phyloP scores from a whole-genome alignment of 2,888 invertebrate genomes.

The Himalopsyche kuldschensis region DNA sequence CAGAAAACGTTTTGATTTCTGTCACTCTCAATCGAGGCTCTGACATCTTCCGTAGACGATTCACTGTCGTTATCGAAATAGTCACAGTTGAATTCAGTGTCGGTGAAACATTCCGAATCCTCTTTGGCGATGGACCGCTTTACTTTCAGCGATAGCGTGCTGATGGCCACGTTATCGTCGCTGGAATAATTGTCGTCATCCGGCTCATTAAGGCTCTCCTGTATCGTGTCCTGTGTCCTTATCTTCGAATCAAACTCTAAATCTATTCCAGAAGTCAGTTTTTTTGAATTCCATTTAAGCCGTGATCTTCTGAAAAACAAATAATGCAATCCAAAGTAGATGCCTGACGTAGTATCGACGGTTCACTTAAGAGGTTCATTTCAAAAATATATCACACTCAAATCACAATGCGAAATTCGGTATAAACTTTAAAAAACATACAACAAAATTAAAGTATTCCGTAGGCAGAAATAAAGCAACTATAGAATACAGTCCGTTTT shows the following conservation, averaged over 20 bases:
- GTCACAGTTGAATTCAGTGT: neutral
- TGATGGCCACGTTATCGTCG: neutral
- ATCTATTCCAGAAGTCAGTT: neutral
- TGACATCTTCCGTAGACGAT: neutral
- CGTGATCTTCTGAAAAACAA: slow-evolving; percentile 3
- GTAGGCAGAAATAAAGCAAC: too few relatives aligned
- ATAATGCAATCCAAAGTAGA: slow-evolving; percentile 4
- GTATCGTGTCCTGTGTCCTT: neutral
- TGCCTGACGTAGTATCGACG: neutral
- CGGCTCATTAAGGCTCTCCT: neutral
- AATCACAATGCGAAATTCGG: too few relatives aligned
- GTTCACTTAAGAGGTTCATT: neutral
- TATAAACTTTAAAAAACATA: too few relatives aligned
- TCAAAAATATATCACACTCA: too few relatives aligned
- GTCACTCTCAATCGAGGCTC: neutral
- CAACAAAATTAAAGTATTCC: too few relatives aligned
- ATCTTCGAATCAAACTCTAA: neutral
- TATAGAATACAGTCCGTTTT: too few relatives aligned
- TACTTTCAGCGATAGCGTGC: neutral
- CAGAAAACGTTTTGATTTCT: neutral
- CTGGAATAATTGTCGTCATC: neutral
- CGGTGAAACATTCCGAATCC: neutral
- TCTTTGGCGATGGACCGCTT: neutral
- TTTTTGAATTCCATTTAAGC: neutral
- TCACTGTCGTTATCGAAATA: neutral